These are phyloP conservation scores for Ibidorhyncha struthersii DNA, from an alignment of 2,113 vertebrate genomes.

Conservation along the genomic window DNA sequence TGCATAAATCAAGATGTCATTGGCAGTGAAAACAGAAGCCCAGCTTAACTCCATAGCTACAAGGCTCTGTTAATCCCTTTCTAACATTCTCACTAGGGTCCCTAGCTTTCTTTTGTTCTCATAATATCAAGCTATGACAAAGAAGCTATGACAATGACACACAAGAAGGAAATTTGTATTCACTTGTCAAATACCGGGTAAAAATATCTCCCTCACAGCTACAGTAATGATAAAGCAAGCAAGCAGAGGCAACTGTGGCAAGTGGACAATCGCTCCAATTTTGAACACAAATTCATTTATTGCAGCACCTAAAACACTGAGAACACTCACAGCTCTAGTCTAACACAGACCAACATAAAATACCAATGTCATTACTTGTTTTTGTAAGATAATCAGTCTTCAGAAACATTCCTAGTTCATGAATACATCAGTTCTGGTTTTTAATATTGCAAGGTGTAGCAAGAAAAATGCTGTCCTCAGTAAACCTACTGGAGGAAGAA, in stretches of 20 bases:
- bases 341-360: background rate
- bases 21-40: constrained; percentile 40
- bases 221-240: background rate
- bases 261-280: background rate
- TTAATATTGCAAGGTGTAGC: background rate
- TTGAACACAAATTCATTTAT: background rate
- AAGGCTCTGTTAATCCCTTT: constrained; percentile 50
- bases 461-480: background rate
- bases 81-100: constrained; percentile 15
- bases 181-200: background rate
- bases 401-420: background rate
- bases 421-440: background rate
- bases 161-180: background rate
- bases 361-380: accelerated
- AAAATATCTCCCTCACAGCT: background rate
- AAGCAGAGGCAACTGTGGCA: background rate
- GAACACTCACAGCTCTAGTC: background rate
- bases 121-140: background rate
- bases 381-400: background rate
- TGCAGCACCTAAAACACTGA: background rate
- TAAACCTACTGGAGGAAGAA: background rate
- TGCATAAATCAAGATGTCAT: constrained; percentile 58
- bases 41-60: constrained; percentile 63
- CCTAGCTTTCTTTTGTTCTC: constrained; percentile 35
- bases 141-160: background rate